Evolutionary conservation across 2,797 vertebrate species (phyloP), one percentile per base, ranked within the genome.

Genomic region (Eurystomus glaucurus): DNA sequence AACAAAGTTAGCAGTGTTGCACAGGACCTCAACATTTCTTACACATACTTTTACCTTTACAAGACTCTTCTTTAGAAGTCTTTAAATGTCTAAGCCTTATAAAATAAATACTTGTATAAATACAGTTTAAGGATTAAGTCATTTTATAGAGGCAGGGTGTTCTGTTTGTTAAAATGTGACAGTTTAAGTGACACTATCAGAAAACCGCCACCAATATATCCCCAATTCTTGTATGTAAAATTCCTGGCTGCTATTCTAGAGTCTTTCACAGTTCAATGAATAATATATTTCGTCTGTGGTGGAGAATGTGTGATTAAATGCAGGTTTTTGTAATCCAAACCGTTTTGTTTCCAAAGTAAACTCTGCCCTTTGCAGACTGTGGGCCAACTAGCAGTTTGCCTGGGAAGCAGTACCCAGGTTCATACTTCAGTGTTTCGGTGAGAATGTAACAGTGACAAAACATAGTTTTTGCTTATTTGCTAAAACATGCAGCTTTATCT

Each of bases 51-150:
- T 94, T 96, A 94, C 95, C 91, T 95, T 98, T 96, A 95, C 88
- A 95, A 89, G 88, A 96, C 90, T 88, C 74, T 96, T 98, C 85
- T 97, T 97, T 95, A 95, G 96, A 97, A 97, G 96, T 95, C 91
- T 96, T 97, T 96, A 93, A 97, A 92, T 96, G 97, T 98, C 98
- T 98, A 98, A 98, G 98, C 98, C 97, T 98, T 98, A 96, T 88
- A 97, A 98, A 98, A 97, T 96, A 98, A 98, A 98, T 95, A 96
- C 79, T 96, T 96, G 88, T 93, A 96, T 97, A 98, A 96, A 97
- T 93, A 95, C 95, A 98, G 93, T 95, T 98, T 97, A 97, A 97
- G 95, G 94, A 92, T 79, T 96, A 96, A 92, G 78, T 97, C 37
- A 92, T 96, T 97, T 97, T 97, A 95, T 97, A 94, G 96, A 97